Evolutionary conservation across 2,888 invertebrate genomes (phyloP), one percentile per base, ranked within the genome.

Genomic region (Marasmarcha lunaedactyla): DNA sequence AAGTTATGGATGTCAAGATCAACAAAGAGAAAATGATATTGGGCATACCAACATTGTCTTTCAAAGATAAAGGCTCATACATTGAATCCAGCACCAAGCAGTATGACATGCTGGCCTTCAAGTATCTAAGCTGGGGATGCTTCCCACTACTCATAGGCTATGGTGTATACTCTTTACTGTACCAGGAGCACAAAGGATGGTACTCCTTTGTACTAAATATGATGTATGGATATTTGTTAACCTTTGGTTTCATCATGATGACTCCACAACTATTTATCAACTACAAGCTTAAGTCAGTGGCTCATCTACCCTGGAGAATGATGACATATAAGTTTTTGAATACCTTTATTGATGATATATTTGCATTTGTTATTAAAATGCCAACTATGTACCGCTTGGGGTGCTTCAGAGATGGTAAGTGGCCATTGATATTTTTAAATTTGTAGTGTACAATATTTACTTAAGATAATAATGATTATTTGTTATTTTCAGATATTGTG

Each of bases 211-310:
- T 97, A 27, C 87, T 99, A 20, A 93, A 92, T 63, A 94, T 99
- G 93, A 87, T 98, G 45, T 99, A 99, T 74, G 98, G 99, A 40
- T 99, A 97, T 74, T 86, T 99, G 42, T 85, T 99, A 43, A 99
- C 98, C 1, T 99, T 99, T 71, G 97, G 99, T 45, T 99, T 99
- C 70, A 99, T 99, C 42, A 97, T 98, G 95, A 99, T 99, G 98
- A 99, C 98, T n/a, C 99, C 99, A 4, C 99, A 99, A 74, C 83
- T 99, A 46, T 99, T 99, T 67, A 99, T 99, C 55, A 99, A 99
- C 84, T 99, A 99, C 81, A 99, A 99, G 76, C 74, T 99, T 54
- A 98, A 99, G 68, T 98, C 98, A 12, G 98, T 99, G 1, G 99
- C 99, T 7, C 99, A 99, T 84, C 86, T 99, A 54, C 99, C 99